Conservation (phyloP, 2,113 vertebrate species). For the Anser brachyrhynchus region DNA sequence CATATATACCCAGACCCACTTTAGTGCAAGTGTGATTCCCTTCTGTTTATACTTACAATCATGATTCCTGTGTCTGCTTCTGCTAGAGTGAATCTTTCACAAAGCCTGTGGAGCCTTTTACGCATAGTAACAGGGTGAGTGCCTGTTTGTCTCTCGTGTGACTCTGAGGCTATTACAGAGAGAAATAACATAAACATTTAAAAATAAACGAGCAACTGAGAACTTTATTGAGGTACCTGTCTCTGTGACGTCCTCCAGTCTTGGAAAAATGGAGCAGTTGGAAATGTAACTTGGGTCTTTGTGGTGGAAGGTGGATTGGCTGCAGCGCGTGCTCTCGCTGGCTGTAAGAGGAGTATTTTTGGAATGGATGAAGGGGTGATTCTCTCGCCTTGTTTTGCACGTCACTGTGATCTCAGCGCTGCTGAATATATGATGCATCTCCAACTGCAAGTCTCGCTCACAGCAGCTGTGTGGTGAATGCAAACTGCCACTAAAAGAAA, state of each 20-base stretch:
- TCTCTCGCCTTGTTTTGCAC: constrained; percentile 36
- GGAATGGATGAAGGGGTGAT: constrained; percentile 42
- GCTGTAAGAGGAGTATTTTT: constrained; percentile 28
- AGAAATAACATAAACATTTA: neutral
- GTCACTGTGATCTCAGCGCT: constrained; percentile 60
- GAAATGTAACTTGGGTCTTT: neutral
- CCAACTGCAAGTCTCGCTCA: constrained; percentile 1
- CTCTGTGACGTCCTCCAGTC: neutral
- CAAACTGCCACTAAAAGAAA: neutral
- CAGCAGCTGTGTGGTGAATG: constrained; percentile 24
- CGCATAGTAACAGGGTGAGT: constrained; percentile 15
- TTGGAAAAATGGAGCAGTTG: neutral
- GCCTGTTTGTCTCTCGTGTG: neutral
- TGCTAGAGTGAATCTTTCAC: constrained; percentile 6
- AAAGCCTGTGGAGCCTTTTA: constrained; percentile 23
- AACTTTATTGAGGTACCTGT: neutral
- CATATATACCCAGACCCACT: neutral
- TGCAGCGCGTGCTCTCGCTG: neutral
- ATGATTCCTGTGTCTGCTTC: constrained; percentile 12
- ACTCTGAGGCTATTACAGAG: constrained; percentile 12
- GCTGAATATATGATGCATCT: constrained; percentile 18
- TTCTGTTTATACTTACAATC: neutral
- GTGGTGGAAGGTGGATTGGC: neutral
- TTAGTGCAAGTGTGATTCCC: neutral
- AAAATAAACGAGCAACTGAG: neutral